Evolutionary conservation across 2,888 invertebrate species (phyloP).

Genomic region (Cephus pygmeus): DNA sequence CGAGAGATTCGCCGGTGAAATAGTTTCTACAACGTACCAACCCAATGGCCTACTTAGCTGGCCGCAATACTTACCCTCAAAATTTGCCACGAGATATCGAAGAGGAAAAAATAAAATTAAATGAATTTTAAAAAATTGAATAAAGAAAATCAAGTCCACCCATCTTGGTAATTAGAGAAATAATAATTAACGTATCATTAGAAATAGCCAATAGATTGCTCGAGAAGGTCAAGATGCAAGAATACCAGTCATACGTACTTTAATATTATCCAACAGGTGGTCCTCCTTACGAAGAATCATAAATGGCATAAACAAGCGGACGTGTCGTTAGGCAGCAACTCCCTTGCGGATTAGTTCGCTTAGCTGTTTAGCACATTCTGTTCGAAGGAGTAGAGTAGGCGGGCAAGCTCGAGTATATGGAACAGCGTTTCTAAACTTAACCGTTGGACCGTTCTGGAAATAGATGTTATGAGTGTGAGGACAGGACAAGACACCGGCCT

Average conservation of each 20-base stretch:
- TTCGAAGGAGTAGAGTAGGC: slow-evolving; percentile 45
- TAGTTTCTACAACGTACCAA: background rate
- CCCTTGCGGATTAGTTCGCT: background rate
- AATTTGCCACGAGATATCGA: background rate
- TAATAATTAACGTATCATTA: background rate
- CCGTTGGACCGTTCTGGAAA: slow-evolving; percentile 64
- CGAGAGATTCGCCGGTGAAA: background rate
- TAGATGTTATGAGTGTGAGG: slow-evolving; percentile 66
- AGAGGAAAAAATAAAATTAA: background rate
- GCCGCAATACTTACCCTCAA: background rate
- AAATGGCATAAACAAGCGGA: background rate
- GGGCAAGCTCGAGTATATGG: slow-evolving; percentile 61
- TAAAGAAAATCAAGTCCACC: background rate
- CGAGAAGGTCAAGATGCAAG: background rate
- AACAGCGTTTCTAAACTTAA: slow-evolving; percentile 64
- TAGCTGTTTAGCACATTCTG: background rate
- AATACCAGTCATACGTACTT: background rate
- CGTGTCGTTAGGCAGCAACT: background rate
- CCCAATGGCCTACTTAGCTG: background rate
- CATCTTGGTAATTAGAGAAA: background rate
- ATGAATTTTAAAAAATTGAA: background rate
- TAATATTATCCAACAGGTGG: background rate
- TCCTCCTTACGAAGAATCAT: background rate
- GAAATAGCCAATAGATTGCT: background rate
- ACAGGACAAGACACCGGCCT: slow-evolving; percentile 61